phyloP scores from a whole-genome alignment of 2,888 invertebrate species.

The Tortricodes alternella region DNA sequence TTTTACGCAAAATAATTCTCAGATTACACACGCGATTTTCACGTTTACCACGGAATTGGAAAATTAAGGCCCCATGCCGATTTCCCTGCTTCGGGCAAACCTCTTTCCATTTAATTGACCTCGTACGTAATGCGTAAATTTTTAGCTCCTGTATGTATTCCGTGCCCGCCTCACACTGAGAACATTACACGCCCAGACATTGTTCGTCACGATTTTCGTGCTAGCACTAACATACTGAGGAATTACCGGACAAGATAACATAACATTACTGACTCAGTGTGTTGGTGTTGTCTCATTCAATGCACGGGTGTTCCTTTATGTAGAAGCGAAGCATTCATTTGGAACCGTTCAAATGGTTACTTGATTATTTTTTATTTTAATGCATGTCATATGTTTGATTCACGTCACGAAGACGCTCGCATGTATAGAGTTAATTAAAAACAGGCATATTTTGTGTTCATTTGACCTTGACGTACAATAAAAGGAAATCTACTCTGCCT shows the following conservation, averaged over 20 bases:
- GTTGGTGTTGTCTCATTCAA: slow-evolving; percentile 4
- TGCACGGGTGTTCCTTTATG: slow-evolving; percentile 9
- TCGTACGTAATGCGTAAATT: not conserved
- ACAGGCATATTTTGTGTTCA: not conserved
- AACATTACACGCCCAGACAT: slow-evolving; percentile 46
- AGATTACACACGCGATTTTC: not conserved
- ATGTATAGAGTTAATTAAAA: not conserved
- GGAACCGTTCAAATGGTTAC: not conserved
- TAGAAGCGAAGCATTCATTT: slow-evolving; percentile 10
- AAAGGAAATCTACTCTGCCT: no score
- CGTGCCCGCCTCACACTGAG: slow-evolving; percentile 40
- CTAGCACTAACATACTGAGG: slow-evolving; percentile 39
- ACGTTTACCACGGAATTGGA: not conserved
- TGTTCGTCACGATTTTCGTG: slow-evolving; percentile 66
- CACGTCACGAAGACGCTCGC: not conserved
- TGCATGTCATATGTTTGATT: slow-evolving; percentile 9
- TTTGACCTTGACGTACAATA: no score
- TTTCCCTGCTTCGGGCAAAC: not conserved
- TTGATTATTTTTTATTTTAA: slow-evolving; percentile 1
- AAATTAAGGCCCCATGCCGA: not conserved
- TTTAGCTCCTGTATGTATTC: slow-evolving; percentile 1
- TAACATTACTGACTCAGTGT: slow-evolving; percentile 20
- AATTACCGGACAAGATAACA: slow-evolving; percentile 38
- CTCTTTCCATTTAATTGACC: slow-evolving; percentile 23
- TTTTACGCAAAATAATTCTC: not conserved